Conservation (phyloP, 35 echinoderm and acorn worm species). For the Heliocidaris erythrogramma region DNA sequence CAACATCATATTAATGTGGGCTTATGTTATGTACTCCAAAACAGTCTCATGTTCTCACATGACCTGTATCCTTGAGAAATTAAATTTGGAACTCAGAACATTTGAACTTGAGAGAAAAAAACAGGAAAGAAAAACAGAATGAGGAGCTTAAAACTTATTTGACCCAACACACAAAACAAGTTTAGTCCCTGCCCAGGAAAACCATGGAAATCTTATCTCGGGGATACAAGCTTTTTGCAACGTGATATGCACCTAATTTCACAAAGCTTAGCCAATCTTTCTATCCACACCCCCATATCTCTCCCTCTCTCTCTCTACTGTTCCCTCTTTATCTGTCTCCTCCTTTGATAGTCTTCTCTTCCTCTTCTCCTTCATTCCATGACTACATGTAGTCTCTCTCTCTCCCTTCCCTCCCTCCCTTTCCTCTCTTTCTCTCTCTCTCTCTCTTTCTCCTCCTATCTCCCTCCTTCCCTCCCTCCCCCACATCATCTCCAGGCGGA, state of each 20-base stretch:
- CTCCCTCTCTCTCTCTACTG: neutral
- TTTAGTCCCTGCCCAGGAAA: neutral
- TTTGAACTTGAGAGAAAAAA: neutral
- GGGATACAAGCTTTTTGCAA: conserved; percentile 12
- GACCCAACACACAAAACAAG: neutral
- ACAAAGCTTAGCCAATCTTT: neutral
- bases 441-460: neutral
- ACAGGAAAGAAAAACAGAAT: neutral
- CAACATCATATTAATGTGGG: too few relatives aligned
- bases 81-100: neutral
- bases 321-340: neutral
- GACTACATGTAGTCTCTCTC: neutral
- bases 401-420: neutral
- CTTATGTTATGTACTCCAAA: too few relatives aligned
- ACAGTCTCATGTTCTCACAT: too few relatives aligned
- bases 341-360: neutral
- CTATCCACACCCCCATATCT: neutral
- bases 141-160: neutral
- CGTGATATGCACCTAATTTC: conserved; percentile 36
- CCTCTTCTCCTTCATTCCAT: neutral
- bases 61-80: too few relatives aligned
- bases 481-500: too few relatives aligned
- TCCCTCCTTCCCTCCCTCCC: too few relatives aligned
- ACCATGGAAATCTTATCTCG: neutral
- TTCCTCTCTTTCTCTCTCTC: neutral